Base-by-base conservation (phyloP, 1,140 invertebrate genomes). In the Laupala kohalensis region DNA sequence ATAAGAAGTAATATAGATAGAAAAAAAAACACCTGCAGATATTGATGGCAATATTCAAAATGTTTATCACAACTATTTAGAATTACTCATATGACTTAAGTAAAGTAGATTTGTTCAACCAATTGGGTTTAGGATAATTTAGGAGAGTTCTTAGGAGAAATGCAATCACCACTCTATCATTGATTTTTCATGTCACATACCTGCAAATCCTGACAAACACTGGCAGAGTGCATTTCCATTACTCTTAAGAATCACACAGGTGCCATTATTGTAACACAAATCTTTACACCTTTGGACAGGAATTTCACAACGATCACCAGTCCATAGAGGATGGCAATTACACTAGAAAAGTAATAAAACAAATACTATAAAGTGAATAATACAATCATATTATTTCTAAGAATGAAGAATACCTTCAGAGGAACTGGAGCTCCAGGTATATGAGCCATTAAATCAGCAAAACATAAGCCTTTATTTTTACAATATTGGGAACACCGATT, bases 401-500 rank as follows among this genome's bases (percentile, higher is more conserved):
- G 29, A 3, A 62, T 13, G 28, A 6, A 25, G 23, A 64, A 79
- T 73, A 77, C 75, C 70, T 76, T 78, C 6, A 83, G 70, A 6
- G 76, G 77, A 2, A 78, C 74, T 70, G 76, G 74, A 27, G 73
- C 70, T 23, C 73, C 73, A 70, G 72, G 29, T 67, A 72, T 71
- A 13, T 72, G 25, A n/a, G 77, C 71, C 13, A 77, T 73, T 0
- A 79, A 70, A 75, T 84, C 82, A 23, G 79, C 77, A 64, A 83
- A 84, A 75, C 88, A 90, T 6, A 85, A 78, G 25, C 86, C 88
- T 75, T 85, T 84, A 78, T 89, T 89, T 73, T 82, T 80, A 74
- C 90, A 90, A 76, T 84, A 83, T 64, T 85, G 83, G 0, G 84
- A 85, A 77, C 88, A 90, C 23, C 85, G 79, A 76, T 88, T 89